Conservation (phyloP, 2,113 vertebrate species). For the Condylura cristata region DNA sequence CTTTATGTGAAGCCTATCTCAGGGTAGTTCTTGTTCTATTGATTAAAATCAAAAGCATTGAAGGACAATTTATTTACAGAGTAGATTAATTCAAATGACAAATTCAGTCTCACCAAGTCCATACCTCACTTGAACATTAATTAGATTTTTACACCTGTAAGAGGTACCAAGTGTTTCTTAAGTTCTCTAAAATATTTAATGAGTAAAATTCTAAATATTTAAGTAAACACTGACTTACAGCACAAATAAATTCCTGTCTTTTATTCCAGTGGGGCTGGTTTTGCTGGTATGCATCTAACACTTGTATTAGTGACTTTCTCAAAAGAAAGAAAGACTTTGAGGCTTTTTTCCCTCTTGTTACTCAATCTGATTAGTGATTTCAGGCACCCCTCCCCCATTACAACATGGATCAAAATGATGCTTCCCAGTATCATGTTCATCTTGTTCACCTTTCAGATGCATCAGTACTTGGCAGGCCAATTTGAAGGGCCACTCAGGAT, state of each 20-base stretch:
- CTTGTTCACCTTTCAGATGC: too few relatives aligned
- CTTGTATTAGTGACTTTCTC: not conserved
- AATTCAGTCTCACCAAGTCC: not conserved
- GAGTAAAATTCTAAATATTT: not conserved
- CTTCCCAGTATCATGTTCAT: not conserved
- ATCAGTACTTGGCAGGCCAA: not conserved
- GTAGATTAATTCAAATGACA: not conserved
- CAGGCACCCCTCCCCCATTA: not conserved
- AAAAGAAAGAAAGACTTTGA: not conserved
- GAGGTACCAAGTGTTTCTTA: not conserved
- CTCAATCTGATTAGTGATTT: not conserved
- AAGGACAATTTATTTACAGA: not conserved
- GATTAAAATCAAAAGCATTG: not conserved
- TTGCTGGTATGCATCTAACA: not conserved
- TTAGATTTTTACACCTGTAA: not conserved
- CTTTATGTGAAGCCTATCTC: not conserved
- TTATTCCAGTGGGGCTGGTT: not conserved
- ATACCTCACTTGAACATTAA: not conserved
- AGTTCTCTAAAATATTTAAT: not conserved
- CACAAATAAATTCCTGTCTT: not conserved
- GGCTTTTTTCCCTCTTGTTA: not conserved
- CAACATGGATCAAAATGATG: not conserved
- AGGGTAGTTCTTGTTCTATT: not conserved
- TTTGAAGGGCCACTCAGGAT: not conserved
- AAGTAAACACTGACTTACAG: slow-evolving; percentile 10